A percentile compares a stretch with the other conserved stretches of the same genome.
Evolutionary conservation across 2,113 vertebrate genomes (phyloP).

Genomic region (Acanthochromis polyacanthus): DNA sequence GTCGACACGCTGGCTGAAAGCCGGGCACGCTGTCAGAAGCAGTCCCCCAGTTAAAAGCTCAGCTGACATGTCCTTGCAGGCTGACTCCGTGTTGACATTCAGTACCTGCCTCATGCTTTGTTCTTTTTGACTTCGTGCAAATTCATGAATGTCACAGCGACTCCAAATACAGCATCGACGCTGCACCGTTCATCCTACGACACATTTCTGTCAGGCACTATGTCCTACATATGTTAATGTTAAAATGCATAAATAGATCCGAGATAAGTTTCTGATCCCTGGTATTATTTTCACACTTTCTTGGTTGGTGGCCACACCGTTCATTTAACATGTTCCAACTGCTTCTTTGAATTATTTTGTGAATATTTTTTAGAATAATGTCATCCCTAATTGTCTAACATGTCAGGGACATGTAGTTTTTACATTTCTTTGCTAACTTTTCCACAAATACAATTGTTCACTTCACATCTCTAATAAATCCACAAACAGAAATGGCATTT

Average conservation of each 20-base stretch:
- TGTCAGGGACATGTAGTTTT: neutral
- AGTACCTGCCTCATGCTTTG: neutral
- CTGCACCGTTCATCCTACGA: neutral
- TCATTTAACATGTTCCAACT: neutral
- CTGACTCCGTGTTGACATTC: slow-evolving; percentile 18
- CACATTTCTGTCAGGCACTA: neutral
- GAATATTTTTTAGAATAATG: neutral
- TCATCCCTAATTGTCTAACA: neutral
- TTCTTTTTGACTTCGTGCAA: neutral
- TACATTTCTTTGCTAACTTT: neutral
- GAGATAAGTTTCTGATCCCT: neutral
- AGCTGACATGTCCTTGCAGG: slow-evolving; percentile 39
- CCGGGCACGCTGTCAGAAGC: slow-evolving; percentile 4
- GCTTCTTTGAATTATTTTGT: neutral
- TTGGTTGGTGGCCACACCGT: neutral
- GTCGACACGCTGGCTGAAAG: slow-evolving; percentile 16
- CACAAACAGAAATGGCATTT: no score
- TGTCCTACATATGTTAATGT: neutral
- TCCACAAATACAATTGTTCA: neutral
- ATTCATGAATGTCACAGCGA: neutral
- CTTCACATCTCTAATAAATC: neutral
- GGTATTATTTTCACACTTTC: neutral
- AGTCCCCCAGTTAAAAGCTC: neutral
- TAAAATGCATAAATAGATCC: neutral
- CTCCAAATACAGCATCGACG: neutral